Percentiles rank a stretch among this genome's conserved stretches.
phyloP scores from a whole-genome alignment of 2,797 vertebrate genomes.

The Tragopan temminckii region DNA sequence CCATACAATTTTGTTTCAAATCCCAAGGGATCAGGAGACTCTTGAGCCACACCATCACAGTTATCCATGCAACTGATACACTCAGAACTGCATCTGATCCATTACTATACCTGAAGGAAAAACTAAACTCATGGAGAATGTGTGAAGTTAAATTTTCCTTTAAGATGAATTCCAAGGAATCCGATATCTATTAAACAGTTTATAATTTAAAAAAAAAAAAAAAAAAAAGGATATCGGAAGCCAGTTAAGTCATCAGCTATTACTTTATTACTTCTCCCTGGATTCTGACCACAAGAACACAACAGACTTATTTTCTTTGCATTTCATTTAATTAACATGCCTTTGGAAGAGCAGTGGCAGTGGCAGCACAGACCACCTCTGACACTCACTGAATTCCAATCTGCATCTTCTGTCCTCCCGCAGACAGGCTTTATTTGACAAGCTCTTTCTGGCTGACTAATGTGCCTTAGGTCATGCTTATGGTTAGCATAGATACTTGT shows the following conservation, averaged over 20 bases:
- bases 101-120: background rate
- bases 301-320: constrained; percentile 3
- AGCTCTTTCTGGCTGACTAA: constrained; percentile 29
- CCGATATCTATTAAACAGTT: background rate
- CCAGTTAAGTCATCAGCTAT: background rate
- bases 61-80: background rate
- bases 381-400: constrained; percentile 15
- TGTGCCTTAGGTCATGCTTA: constrained; percentile 31
- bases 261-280: background rate
- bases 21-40: background rate
- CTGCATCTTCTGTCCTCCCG: background rate
- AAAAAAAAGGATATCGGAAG: background rate
- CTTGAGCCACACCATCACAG: background rate
- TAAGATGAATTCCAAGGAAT: background rate
- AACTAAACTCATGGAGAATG: background rate
- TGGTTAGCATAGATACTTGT: constrained; percentile 23
- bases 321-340: constrained; percentile 22
- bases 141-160: background rate
- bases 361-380: background rate
- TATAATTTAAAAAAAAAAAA: background rate
- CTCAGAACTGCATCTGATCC: background rate
- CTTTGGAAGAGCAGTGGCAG: background rate
- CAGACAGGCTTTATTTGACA: constrained; percentile 43
- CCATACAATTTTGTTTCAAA: background rate
- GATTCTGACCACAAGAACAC: background rate